Evolutionary conservation across 1,140 invertebrate genomes (phyloP).

Genomic region (Formica selysi): DNA sequence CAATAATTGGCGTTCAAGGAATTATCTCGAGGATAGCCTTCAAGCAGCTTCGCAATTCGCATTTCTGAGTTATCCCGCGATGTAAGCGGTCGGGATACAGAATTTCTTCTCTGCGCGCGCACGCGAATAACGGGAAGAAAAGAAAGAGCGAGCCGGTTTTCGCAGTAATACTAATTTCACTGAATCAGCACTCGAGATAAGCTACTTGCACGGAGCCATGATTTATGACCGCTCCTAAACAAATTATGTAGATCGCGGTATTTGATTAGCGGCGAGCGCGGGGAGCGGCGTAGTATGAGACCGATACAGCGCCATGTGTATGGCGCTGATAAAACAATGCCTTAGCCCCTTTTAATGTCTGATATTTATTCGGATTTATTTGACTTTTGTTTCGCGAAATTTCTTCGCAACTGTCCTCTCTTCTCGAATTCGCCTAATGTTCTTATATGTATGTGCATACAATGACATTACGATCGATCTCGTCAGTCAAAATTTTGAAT

Average conservation of each 20-base stretch:
- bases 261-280: constrained; percentile 65
- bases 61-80: constrained; percentile 11
- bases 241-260: constrained; percentile 74
- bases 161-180: constrained; percentile 64
- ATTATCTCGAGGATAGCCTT: constrained; percentile 29
- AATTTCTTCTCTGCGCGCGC: constrained; percentile 33
- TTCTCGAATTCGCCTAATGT: neutral
- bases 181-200: constrained; percentile 71
- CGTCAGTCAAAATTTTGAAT: neutral
- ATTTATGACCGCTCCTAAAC: constrained; percentile 71
- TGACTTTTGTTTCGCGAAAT: constrained; percentile 7
- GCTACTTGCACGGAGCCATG: constrained; percentile 55
- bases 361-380: constrained; percentile 3
- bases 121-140: neutral
- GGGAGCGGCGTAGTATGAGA: neutral
- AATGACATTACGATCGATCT: neutral
- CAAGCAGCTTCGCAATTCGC: constrained; percentile 4
- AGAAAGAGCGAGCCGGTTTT: neutral
- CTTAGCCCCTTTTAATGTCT: neutral
- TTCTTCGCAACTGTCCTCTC: neutral
- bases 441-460: neutral
- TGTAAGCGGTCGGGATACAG: neutral
- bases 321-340: constrained; percentile 42
- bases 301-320: neutral
- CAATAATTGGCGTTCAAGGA: constrained; percentile 42